Conservation (phyloP, 2,113 vertebrate species). For the Petromus typicus region DNA sequence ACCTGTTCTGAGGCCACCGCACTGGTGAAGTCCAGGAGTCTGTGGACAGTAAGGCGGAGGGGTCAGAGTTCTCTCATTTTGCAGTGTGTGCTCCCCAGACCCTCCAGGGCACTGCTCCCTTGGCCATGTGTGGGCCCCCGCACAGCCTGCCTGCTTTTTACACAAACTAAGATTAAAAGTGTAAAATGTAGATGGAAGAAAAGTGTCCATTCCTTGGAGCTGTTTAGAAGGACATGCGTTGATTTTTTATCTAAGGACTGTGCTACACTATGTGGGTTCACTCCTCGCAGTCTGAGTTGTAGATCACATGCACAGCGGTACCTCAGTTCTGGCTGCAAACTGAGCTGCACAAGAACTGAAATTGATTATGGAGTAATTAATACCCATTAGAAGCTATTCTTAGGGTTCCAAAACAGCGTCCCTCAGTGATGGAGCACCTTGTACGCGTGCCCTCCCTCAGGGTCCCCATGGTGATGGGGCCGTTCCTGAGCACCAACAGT, state of each 20-base stretch:
- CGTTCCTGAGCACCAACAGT: background rate
- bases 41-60: conserved; percentile 71
- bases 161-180: background rate
- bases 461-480: background rate
- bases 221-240: background rate
- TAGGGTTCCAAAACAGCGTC: background rate
- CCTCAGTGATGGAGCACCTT: no score
- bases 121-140: background rate
- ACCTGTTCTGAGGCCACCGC: conserved; percentile 88
- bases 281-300: background rate
- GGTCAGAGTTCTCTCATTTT: background rate
- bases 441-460: background rate
- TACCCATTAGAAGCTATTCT: background rate
- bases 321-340: background rate
- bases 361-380: background rate
- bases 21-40: conserved; percentile 93
- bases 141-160: background rate
- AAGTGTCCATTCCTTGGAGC: background rate
- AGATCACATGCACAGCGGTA: background rate
- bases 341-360: background rate
- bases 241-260: background rate
- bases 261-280: background rate
- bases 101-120: no score
- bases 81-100: no score
- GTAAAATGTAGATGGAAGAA: background rate